Evolutionary conservation across 2,113 vertebrate species (phyloP).

Genomic region (Oplegnathus fasciatus): DNA sequence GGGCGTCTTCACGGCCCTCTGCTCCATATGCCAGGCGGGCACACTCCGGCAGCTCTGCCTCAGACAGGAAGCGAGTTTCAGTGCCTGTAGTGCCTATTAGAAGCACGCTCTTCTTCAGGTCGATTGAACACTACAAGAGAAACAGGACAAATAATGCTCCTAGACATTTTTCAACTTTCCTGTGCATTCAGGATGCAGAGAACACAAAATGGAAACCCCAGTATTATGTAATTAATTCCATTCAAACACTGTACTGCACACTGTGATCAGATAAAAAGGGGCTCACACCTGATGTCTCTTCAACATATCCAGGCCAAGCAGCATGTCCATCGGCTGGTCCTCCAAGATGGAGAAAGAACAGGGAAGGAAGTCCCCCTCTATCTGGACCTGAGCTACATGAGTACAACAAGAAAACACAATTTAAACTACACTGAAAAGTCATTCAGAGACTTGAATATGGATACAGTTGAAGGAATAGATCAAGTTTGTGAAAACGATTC

Average conservation of each 20-base stretch:
- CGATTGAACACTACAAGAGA: constrained; percentile 92
- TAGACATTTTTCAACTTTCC: not conserved
- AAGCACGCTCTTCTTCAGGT: constrained; percentile 96
- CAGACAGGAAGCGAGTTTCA: constrained; percentile 93
- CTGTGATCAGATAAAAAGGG: not conserved
- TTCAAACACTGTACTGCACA: not conserved
- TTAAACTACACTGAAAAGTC: not conserved
- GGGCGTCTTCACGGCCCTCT: constrained; percentile 88
- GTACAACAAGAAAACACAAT: constrained; percentile 12
- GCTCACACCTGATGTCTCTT: constrained; percentile 95
- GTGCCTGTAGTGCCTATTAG: constrained; percentile 96
- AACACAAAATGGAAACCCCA: not conserved
- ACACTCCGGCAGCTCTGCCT: constrained; percentile 95
- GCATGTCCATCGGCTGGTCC: constrained; percentile 99
- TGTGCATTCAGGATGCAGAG: not conserved
- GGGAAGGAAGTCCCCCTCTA: constrained; percentile 96
- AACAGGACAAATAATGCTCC: constrained; percentile 2
- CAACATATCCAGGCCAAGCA: constrained; percentile 97
- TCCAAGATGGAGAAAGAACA: constrained; percentile 99
- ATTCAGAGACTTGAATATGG: not conserved
- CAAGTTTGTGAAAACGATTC: not conserved
- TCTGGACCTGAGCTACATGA: constrained; percentile 96
- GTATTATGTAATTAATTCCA: not conserved
- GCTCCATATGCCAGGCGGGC: constrained; percentile 94
- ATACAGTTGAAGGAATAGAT: not conserved